phyloP scores from a whole-genome alignment of 2,113 vertebrate species.

The Mustelus asterias region DNA sequence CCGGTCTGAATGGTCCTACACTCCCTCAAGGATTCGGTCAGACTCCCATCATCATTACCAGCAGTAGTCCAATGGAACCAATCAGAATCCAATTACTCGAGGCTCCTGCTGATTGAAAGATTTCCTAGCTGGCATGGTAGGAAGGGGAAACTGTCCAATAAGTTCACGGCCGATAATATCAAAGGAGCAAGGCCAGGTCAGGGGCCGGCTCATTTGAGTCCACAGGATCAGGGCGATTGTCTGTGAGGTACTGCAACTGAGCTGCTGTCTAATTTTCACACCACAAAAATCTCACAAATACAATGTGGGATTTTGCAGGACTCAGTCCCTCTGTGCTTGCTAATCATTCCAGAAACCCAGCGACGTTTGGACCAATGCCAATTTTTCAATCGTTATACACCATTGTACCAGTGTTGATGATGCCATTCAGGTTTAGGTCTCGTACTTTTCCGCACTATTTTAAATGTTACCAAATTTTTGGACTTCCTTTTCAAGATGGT shows the following conservation, averaged over 20 bases:
- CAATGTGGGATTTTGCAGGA: neutral
- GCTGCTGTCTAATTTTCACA: neutral
- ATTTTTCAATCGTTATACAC: neutral
- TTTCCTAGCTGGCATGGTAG: neutral
- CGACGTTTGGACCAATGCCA: neutral
- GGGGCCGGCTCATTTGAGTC: neutral
- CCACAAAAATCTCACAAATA: neutral
- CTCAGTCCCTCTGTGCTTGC: neutral
- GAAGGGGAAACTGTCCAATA: neutral
- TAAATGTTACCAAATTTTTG: neutral
- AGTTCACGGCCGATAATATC: neutral
- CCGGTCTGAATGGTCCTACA: neutral
- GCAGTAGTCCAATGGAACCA: neutral
- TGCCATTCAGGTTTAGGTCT: neutral
- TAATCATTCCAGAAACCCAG: neutral
- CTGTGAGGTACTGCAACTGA: neutral
- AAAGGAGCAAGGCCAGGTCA: neutral
- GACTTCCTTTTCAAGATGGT: neutral
- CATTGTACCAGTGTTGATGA: neutral
- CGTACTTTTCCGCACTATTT: neutral
- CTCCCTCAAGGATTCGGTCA: neutral
- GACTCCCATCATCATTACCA: neutral
- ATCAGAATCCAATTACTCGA: neutral
- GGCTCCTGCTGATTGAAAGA: neutral
- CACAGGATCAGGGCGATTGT: neutral